Evolutionary conservation across 2,888 invertebrate genomes (phyloP), one percentile per base, ranked within the genome.

Genomic region (Aricia artaxerxes): DNA sequence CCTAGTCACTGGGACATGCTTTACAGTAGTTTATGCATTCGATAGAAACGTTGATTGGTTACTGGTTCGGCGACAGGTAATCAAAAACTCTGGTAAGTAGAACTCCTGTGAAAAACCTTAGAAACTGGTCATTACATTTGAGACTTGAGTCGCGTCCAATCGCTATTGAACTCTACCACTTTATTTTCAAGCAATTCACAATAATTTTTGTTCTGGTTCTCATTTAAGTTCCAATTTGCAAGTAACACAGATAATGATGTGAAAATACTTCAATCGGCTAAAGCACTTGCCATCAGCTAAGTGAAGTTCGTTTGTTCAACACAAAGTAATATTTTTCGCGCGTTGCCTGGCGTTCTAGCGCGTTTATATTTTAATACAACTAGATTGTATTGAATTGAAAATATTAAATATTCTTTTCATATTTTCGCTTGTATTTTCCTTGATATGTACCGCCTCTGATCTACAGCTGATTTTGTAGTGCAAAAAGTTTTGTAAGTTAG

Each of bases 401-500:
- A 76, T 76, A 57, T 76, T 76, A 57, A 76, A 76, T 76, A 76
- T 76, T 76, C 57, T 53, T 76, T 76, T 76, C 76, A 57, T 76
- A 76, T 76, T 76, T 76, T 57, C 49, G 53, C 49, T 76, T 76
- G 76, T 76, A 76, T 53, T 76, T 53, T 76, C 31, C 76, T 76
- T 76, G 53, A 76, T 76, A 31, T 6, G 2, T 35, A 6, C 35
- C 16, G 53, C 9, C 57, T 57, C 57, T 76, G 76, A 76, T 76
- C 76, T 24, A 76, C 35, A 35, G 5, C 35, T 11, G 49, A 76
- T 13, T 76, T 24, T 35, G 69, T 4, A 5, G 4, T 24, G 9
- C 9, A 24, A 11, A 44, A 24, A 49, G 4, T 49, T 9, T 75
- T 75, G 49, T 49, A 49, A 40, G 38, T 72, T 38, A 38, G 72